Evolutionary conservation across 2,797 vertebrate species (phyloP), one percentile per base, ranked within the genome.

Genomic region (Malurus leucopterus): DNA sequence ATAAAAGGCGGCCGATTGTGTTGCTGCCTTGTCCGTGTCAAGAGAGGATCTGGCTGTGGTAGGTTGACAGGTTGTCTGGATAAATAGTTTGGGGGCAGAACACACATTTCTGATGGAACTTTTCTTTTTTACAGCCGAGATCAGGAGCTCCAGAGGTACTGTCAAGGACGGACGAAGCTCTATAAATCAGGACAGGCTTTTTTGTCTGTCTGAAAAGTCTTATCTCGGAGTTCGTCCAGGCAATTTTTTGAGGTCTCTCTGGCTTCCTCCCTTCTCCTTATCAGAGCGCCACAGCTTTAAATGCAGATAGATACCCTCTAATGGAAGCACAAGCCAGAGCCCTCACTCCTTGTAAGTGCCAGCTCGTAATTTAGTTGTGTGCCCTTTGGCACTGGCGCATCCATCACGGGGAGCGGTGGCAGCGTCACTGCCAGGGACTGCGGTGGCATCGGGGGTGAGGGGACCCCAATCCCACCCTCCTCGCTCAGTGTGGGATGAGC

Each of bases 231-330:
- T 94, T 96, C 67, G 89, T 95, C 90, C 92, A 94, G 93, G 93
- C 89, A 95, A 88, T 96, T 96, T 95, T 95, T 93, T 88, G 95
- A 96, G 93, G 91, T 89, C 87, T 95, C 87, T 93, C 89, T 93
- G 75, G 90, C 89, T 93, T 95, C 93, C 94, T 95, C 75, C 79
- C 84, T 95, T 44, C 85, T 86, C 86, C 90, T 97, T 96, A 96
- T 97, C 96, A 95, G 92, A 96, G 73, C 85, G 20, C 77, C 88
- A 71, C 96, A 97, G 96, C 96, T 97, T 96, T 94, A 95, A 95
- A 95, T 93, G 90, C 91, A 96, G 94, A 96, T 86, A 96, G 94
- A 94, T 93, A 91, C 87, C 85, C 88, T 95, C 88, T 94, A 95
- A 96, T 96, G 95, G 92, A 96, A 97, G 95, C 89, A 84, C 83